Evolutionary conservation across 1,140 invertebrate species (phyloP), one percentile per base, ranked within the genome.

Genomic region (Homalodisca vitripennis): DNA sequence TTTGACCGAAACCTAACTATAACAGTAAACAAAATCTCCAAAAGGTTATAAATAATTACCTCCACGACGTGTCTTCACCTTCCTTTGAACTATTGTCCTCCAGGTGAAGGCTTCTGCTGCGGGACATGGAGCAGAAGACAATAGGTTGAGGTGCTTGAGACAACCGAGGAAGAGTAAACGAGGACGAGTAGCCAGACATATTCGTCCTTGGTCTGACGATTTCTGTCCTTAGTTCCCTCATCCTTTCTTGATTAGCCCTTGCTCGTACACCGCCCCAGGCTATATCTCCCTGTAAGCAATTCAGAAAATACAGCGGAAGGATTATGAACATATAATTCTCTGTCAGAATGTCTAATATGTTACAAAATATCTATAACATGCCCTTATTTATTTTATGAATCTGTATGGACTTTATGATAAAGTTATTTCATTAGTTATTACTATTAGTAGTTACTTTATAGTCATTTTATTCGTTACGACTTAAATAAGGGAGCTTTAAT

Each of bases 41-140:
- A n/a, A n/a, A n/a, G n/a, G n/a, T n/a, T n/a, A n/a, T n/a, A n/a
- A n/a, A 10, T 6, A 20, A 30, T n/a, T 29, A 75, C 60, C 74
- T 71, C 75, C 75, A 75, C 0, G 75, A 75, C 22, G 75, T 74
- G 30, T 75, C 72, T 55, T 74, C 73, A 30, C 75, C 75, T 34
- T 75, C 75, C 60, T 75, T 74, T 30, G 55, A 64, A 32, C 24
- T 70, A 51, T 32, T 32, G 17, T 63, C 60, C 31, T 63, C 60
- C 32, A 66, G 32, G 32, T 66, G 63, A 22, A 66, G 41, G 26
- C 63, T 66, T 2, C 32, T n/a, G 26, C 63, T 66, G 32, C 63
- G 63, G 1, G 32, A 41, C 55, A 60, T 26, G 55, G 55, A 27
- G 14, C 55, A 10, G 24, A 22, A 26, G 55, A 12, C 22, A 22